Evolutionary conservation across 2,113 vertebrate genomes (phyloP), one percentile per base, ranked within the genome.

Genomic region (Pomatorhinus ruficollis): DNA sequence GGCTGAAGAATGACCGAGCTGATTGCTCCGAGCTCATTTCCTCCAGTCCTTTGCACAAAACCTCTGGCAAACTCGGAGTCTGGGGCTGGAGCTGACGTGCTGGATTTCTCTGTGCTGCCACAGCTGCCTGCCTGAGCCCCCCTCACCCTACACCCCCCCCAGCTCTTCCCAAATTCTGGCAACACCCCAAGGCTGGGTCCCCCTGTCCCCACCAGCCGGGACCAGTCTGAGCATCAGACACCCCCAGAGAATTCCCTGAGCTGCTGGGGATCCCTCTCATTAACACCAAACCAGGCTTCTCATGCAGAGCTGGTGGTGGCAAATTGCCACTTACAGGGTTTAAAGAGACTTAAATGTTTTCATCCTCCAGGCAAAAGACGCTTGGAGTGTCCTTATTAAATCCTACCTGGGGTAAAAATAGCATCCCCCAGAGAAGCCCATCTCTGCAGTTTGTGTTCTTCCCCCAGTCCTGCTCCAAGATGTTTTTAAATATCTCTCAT

Each of bases 1-100:
- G 80, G 0, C 59, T 94, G 91, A 97, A 95, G 65, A 95, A 95
- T 80, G 93, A 89, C 91, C 89, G 75, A 56, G 83, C 79, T 89
- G 91, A 84, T 91, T 94, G 80, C 89, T 86, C 35, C 27, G 28
- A 68, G 71, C 82, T 53, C 84, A 52, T 79, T 92, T 96, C 89
- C 81, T 89, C 3, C 6, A 91, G 61, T 42, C 54, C 61, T 70
- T 49, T 9, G 5, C 54, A 59, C 70, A 89, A 91, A 87, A 87
- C 21, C 35, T 60, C 57, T 75, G 28, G 80, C 72, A 69, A 64
- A 60, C 20, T 6, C 24, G 2, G 63, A 59, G 69, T 47, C 83
- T 65, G 75, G 74, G 54, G 49, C 77, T 84, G 76, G 88, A 59
- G 49, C 57, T 68, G 78, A 83, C 2, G 5, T 37, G 35, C 70